Percentiles rank a stretch among this genome's conserved stretches.
Evolutionary conservation across 2,888 invertebrate species (phyloP).

Genomic region (Terebella lapidaria): DNA sequence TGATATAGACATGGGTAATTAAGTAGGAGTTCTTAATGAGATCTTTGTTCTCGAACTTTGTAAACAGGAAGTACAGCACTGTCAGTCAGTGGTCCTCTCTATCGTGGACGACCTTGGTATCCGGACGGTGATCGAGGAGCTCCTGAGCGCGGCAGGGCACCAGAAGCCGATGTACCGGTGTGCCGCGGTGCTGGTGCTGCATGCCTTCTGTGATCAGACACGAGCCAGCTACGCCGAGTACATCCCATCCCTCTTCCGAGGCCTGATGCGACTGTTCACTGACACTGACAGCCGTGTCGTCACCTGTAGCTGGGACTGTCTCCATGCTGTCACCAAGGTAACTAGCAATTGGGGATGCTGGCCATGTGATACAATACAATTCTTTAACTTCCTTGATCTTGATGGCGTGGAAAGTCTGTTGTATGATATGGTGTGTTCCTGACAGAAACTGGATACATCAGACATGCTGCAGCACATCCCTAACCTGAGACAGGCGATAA

Average conservation of each 20-base stretch:
- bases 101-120: constrained; percentile 78
- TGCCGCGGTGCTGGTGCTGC: constrained; percentile 80
- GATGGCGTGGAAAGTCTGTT: background rate
- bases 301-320: constrained; percentile 84
- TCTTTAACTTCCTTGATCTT: too few relatives aligned
- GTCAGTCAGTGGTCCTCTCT: constrained; percentile 86
- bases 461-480: constrained; percentile 81
- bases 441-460: constrained; percentile 71
- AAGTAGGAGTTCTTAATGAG: too few relatives aligned
- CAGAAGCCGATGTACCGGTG: constrained; percentile 54
- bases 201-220: constrained; percentile 83
- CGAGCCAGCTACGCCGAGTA: constrained; percentile 82
- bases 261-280: constrained; percentile 78
- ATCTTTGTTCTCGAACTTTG: too few relatives aligned
- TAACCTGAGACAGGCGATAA: constrained; percentile 87
- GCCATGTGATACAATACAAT: too few relatives aligned
- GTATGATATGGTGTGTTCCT: too few relatives aligned
- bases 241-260: constrained; percentile 80
- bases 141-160: constrained; percentile 64
- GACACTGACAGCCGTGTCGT: constrained; percentile 76
- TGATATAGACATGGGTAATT: too few relatives aligned
- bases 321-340: constrained; percentile 82
- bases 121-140: constrained; percentile 77
- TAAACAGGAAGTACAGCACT: constrained; percentile 83
- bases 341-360: too few relatives aligned